Conservation (phyloP, 2,888 invertebrate genomes). For the Cantharis nigra region DNA sequence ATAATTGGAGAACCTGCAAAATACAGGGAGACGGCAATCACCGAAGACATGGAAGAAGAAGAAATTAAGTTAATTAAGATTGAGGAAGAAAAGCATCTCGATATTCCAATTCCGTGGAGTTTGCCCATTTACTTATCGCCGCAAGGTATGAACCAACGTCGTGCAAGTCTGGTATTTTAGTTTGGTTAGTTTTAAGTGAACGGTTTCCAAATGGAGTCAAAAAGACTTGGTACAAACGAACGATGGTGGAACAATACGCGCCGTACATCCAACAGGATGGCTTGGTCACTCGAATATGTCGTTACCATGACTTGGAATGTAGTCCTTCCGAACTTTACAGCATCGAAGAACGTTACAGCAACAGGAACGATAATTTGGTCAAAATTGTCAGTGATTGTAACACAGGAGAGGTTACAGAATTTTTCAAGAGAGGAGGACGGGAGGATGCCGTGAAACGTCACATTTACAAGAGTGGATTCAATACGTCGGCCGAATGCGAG, state of each 20-base stretch:
- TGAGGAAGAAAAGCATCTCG: slow-evolving; percentile 71
- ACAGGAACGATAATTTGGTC: slow-evolving; percentile 68
- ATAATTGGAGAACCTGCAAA: slow-evolving; percentile 70
- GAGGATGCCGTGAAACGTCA: slow-evolving; percentile 70
- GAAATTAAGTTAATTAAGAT: slow-evolving; percentile 58
- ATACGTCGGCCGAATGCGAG: slow-evolving; percentile 46
- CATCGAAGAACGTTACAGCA: slow-evolving; percentile 65
- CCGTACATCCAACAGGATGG: slow-evolving; percentile 78
- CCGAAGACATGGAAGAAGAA: slow-evolving; percentile 57
- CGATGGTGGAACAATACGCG: slow-evolving; percentile 76
- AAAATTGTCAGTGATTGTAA: slow-evolving; percentile 60
- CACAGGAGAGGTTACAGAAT: slow-evolving; percentile 61
- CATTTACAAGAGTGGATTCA: slow-evolving; percentile 44
- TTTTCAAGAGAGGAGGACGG: slow-evolving; percentile 65
- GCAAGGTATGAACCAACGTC: slow-evolving; percentile 53
- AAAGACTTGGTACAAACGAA: slow-evolving; percentile 71
- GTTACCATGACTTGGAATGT: slow-evolving; percentile 66
- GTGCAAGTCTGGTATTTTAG: background rate
- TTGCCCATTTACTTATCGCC: slow-evolving; percentile 66
- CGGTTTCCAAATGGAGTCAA: slow-evolving; percentile 77
- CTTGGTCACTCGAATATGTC: slow-evolving; percentile 65
- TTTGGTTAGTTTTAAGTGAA: slow-evolving; percentile 54
- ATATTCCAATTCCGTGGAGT: slow-evolving; percentile 78
- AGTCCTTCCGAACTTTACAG: slow-evolving; percentile 46
- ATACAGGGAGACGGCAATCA: slow-evolving; percentile 48